phyloP scores from a whole-genome alignment of 64 coral and sea anemone genomes.

The Pocillopora damicornis region DNA sequence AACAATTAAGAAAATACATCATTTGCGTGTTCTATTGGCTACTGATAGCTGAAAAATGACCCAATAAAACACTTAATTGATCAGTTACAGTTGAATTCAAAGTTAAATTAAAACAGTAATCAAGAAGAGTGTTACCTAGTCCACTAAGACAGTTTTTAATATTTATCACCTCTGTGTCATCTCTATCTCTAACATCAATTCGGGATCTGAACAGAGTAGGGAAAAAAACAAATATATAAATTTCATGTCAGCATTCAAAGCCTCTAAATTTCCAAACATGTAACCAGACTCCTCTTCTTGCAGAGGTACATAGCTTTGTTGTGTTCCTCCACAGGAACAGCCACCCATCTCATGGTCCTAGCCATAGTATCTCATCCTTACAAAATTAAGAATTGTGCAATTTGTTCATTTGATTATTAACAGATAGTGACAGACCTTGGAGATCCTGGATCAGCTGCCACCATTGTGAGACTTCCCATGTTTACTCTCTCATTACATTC shows the following conservation, averaged over 20 bases:
- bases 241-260: too few relatives aligned
- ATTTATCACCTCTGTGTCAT: conserved; percentile 49
- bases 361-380: too few relatives aligned
- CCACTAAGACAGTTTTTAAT: conserved; percentile 65
- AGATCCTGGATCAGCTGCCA: conserved; percentile 8
- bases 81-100: too few relatives aligned
- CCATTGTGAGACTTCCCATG: conserved; percentile 46
- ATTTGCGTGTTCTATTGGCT: too few relatives aligned
- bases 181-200: conserved; percentile 9
- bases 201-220: not conserved
- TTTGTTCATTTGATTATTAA: not conserved
- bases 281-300: too few relatives aligned
- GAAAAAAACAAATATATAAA: not conserved
- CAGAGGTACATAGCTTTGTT: too few relatives aligned
- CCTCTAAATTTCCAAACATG: too few relatives aligned
- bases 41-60: too few relatives aligned
- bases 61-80: too few relatives aligned
- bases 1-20: too few relatives aligned
- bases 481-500: conserved; percentile 19
- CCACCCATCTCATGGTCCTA: too few relatives aligned
- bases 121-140: conserved; percentile 28
- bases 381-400: not conserved
- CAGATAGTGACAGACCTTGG: not conserved
- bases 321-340: too few relatives aligned
- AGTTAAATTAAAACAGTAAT: not conserved